Evolutionary conservation across 53 echinoderm and acorn worm genomes (phyloP).

Genomic region (Apostichopus leukothele): DNA sequence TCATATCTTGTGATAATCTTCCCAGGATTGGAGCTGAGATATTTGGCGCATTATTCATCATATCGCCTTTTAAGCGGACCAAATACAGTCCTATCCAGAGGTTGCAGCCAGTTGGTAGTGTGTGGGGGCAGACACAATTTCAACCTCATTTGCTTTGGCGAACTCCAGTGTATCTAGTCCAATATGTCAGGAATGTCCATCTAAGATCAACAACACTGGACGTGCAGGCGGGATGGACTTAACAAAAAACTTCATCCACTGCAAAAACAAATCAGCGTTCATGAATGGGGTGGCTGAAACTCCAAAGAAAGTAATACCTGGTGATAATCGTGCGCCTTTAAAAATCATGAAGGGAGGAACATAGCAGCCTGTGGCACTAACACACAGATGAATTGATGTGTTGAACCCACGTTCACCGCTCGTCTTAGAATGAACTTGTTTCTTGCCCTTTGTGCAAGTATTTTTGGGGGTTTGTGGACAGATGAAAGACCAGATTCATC

Average conservation of each 20-base stretch:
- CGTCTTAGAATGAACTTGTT: conserved; percentile 62
- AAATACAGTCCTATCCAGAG: conserved; percentile 56
- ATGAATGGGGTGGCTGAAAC: conserved; percentile 35
- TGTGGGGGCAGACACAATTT: conserved; percentile 57
- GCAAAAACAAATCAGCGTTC: conserved; percentile 50
- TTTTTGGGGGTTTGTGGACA: background rate
- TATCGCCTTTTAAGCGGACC: conserved; percentile 56
- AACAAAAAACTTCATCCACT: conserved; percentile 51
- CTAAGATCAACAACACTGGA: conserved; percentile 49
- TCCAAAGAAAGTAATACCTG: conserved; percentile 54
- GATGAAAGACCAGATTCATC: background rate
- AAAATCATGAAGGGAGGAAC: conserved; percentile 58
- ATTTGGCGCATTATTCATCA: conserved; percentile 51
- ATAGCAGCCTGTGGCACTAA: conserved; percentile 50
- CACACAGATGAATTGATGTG: conserved; percentile 51
- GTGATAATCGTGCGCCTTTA: conserved; percentile 51
- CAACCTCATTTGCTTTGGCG: conserved; percentile 42
- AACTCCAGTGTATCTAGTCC: conserved; percentile 34
- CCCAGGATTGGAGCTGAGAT: conserved; percentile 42
- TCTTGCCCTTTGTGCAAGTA: conserved; percentile 48
- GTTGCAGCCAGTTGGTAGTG: conserved; percentile 60
- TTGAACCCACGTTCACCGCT: conserved; percentile 54
- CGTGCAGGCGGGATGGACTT: conserved; percentile 32
- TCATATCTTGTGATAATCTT: conserved; percentile 63
- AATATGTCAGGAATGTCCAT: conserved; percentile 53